Conservation (phyloP, 2,797 vertebrate species). For the Danio albolineatus region DNA sequence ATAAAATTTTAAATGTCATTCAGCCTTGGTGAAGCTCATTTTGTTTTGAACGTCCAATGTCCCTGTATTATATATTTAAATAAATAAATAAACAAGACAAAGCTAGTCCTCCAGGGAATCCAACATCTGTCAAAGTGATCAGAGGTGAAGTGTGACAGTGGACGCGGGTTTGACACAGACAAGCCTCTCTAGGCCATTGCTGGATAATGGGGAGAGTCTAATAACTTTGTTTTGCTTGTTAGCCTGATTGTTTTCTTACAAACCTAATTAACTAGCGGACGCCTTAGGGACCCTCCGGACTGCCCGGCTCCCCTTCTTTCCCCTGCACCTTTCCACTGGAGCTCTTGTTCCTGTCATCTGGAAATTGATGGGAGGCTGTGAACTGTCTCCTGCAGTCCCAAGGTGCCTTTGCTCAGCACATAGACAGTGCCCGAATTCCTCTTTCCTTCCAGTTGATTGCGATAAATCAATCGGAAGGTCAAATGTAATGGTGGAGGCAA, state of each 20-base stretch:
- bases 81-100: too few relatives aligned
- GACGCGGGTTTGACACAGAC: slow-evolving; percentile 52
- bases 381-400: slow-evolving; percentile 80
- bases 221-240: slow-evolving; percentile 82
- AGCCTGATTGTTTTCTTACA: slow-evolving; percentile 81
- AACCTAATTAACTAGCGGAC: slow-evolving; percentile 80
- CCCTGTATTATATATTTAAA: too few relatives aligned
- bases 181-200: slow-evolving; percentile 60
- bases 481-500: slow-evolving; percentile 73
- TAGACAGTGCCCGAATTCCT: slow-evolving; percentile 75
- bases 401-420: slow-evolving; percentile 80
- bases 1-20: neutral
- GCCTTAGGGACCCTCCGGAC: slow-evolving; percentile 58
- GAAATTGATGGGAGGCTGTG: slow-evolving; percentile 80
- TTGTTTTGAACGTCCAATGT: too few relatives aligned
- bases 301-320: slow-evolving; percentile 64
- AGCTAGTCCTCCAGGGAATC: neutral
- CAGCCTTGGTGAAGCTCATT: neutral
- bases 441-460: slow-evolving; percentile 79
- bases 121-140: slow-evolving; percentile 18
- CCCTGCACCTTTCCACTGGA: slow-evolving; percentile 63
- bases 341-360: slow-evolving; percentile 77
- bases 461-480: slow-evolving; percentile 82
- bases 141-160: slow-evolving; percentile 46
- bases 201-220: slow-evolving; percentile 72